Conservation (phyloP, 2,113 vertebrate species). For the Zapus hudsonius region DNA sequence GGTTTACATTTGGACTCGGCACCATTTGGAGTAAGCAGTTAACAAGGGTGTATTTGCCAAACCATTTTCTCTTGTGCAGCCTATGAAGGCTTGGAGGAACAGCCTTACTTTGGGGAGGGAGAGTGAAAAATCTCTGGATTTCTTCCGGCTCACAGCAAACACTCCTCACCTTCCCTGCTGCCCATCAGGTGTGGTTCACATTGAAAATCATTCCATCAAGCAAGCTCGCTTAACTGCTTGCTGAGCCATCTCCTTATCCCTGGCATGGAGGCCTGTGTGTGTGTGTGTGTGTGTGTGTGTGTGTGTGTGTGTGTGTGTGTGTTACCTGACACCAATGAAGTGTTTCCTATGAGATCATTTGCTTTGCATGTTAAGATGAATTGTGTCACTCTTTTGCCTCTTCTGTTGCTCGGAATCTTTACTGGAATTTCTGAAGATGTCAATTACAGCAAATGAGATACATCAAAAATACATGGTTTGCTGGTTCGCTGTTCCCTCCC, state of each 20-base stretch:
- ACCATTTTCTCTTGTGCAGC: not conserved
- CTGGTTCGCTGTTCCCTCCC: no score
- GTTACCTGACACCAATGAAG: not conserved
- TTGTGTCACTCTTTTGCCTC: not conserved
- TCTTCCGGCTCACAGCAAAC: not conserved
- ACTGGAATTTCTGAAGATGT: not conserved
- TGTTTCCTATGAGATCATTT: not conserved
- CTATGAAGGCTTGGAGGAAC: not conserved
- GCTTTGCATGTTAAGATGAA: not conserved
- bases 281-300: no score
- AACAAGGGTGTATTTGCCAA: not conserved
- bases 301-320: no score
- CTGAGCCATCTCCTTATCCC: no score
- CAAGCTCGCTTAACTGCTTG: no score
- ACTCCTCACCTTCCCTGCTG: not conserved
- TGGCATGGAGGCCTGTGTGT: no score
- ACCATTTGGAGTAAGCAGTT: not conserved
- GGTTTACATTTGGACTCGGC: not conserved
- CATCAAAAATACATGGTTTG: no score
- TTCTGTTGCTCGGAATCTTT: not conserved
- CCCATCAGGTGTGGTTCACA: accelerated
- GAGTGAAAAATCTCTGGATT: accelerated
- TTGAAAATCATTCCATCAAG: not conserved
- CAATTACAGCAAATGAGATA: not conserved
- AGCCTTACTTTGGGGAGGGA: not conserved